These are phyloP conservation scores for Heliconius charithonia DNA, from an alignment of 2,888 invertebrate genomes.

Conservation along the genomic window DNA sequence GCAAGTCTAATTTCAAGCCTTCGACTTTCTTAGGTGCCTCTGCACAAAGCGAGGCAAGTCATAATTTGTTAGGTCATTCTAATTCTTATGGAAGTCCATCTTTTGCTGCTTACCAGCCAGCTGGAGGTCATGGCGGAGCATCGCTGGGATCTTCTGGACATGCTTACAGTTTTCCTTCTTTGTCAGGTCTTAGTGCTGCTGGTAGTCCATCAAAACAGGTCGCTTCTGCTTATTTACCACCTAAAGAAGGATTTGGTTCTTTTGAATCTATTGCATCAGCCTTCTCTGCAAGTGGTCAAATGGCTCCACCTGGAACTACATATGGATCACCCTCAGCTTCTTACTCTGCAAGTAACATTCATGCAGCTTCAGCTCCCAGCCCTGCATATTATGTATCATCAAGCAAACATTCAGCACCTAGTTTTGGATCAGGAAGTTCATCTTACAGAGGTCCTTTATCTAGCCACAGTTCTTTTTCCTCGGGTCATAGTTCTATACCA, in stretches of 20 bases:
- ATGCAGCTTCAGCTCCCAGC: slow-evolving; percentile 66
- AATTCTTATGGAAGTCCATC: slow-evolving; percentile 55
- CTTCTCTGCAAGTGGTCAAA: slow-evolving; percentile 67
- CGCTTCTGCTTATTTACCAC: slow-evolving; percentile 63
- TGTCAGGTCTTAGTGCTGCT: slow-evolving; percentile 57
- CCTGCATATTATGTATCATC: slow-evolving; percentile 68
- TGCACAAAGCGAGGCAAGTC: slow-evolving; percentile 65
- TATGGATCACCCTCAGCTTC: slow-evolving; percentile 67
- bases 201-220: slow-evolving; percentile 65
- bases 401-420: slow-evolving; percentile 61
- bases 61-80: slow-evolving; percentile 62
- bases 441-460: slow-evolving; percentile 66
- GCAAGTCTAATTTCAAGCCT: slow-evolving; percentile 70
- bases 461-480: slow-evolving; percentile 65
- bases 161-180: slow-evolving; percentile 61
- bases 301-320: slow-evolving; percentile 64
- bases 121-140: slow-evolving; percentile 56
- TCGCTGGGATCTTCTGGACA: slow-evolving; percentile 61
- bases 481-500: slow-evolving; percentile 65
- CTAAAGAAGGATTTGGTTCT: slow-evolving; percentile 65
- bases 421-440: slow-evolving; percentile 67
- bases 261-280: slow-evolving; percentile 63
- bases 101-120: slow-evolving; percentile 54
- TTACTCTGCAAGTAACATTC: slow-evolving; percentile 59
- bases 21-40: slow-evolving; percentile 76